A percentile compares a stretch with the other conserved stretches of the same genome.
Evolutionary conservation across 1,140 invertebrate species (phyloP).

Genomic region (Pogonomyrmex californicus): DNA sequence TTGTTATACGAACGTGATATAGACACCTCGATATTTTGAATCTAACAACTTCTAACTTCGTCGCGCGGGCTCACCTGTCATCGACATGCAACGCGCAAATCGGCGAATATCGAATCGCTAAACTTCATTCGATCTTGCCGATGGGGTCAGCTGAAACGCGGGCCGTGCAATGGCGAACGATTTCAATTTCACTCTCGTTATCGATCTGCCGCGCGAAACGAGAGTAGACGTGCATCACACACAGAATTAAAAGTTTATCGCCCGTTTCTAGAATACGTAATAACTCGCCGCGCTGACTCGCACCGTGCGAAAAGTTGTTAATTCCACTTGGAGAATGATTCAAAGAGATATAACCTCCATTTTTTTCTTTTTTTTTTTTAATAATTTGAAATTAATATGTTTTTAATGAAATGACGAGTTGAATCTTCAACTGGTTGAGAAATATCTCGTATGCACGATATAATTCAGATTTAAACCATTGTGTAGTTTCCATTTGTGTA

Average conservation of each 20-base stretch:
- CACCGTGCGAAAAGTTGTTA: conserved; percentile 1
- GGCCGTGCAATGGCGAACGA: conserved; percentile 48
- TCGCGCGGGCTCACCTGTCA: conserved; percentile 26
- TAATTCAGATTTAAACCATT: conserved; percentile 30
- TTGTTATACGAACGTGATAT: conserved; percentile 4
- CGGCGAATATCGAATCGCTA: conserved; percentile 51
- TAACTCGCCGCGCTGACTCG: conserved; percentile 26
- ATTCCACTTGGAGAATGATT: neutral
- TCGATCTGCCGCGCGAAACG: conserved; percentile 64
- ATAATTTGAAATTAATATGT: neutral
- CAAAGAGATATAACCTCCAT: too few relatives aligned
- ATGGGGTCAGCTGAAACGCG: conserved; percentile 40
- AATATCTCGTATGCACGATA: neutral
- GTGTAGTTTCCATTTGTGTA: neutral
- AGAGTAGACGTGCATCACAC: conserved; percentile 64
- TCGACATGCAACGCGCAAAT: conserved; percentile 55
- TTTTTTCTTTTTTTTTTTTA: neutral
- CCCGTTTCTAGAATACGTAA: conserved; percentile 65
- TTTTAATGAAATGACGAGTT: neutral
- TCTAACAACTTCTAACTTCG: conserved; percentile 48
- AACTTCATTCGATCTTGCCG: conserved; percentile 58
- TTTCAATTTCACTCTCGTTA: conserved; percentile 77
- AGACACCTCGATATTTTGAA: conserved; percentile 7
- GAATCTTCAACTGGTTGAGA: neutral
- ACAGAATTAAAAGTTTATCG: conserved; percentile 73